Evolutionary conservation across 2,888 invertebrate genomes (phyloP), one percentile per base, ranked within the genome.

Genomic region (Eremobia ochroleuca): DNA sequence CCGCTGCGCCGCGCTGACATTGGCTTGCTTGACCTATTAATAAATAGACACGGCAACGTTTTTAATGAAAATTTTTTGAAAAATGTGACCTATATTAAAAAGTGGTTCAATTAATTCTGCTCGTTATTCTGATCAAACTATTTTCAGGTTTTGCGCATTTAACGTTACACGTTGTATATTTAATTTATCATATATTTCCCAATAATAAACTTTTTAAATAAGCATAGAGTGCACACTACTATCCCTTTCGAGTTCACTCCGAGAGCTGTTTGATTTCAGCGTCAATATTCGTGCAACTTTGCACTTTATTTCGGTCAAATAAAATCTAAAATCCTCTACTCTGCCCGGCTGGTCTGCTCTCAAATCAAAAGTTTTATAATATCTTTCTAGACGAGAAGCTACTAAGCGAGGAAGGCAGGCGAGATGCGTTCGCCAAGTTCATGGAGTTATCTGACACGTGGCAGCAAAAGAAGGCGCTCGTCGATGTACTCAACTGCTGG

Each of bases 401-500:
- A 40, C 3, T 92, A 62, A 90, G 82, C 0, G 93, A 93, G 18
- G 91, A 87, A 25, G 94, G 94, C 0, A 89, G 96, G 0, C 90
- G 92, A 11, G 91, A 85, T 15, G 92, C 90, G 55, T 94, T 96
- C 85, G 52, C 71, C 2, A 82, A 86, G 80, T 91, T 94, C 74
- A 69, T 91, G 76, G 64, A 70, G 55, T 81, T 85, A 25, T 85
- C 93, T 1, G 90, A 92, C 86, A 85, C 93, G 8, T 94, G 94
- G 94, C 92, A 90, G 79, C 91, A 92, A 73, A 92, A 92, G 89
- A 94, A 94, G 85, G 94, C 95, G 65, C 92, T 97, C 0, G 94
- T 94, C 3, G 96, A 97, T 81, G 92, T 94, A 25, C 92, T 97
- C 21, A 91, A 89, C 67, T 95, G 95, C 90, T 97, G 97, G 97